Base-by-base conservation (phyloP, 2,888 invertebrate species). In the Drosophila kanekoi region DNA sequence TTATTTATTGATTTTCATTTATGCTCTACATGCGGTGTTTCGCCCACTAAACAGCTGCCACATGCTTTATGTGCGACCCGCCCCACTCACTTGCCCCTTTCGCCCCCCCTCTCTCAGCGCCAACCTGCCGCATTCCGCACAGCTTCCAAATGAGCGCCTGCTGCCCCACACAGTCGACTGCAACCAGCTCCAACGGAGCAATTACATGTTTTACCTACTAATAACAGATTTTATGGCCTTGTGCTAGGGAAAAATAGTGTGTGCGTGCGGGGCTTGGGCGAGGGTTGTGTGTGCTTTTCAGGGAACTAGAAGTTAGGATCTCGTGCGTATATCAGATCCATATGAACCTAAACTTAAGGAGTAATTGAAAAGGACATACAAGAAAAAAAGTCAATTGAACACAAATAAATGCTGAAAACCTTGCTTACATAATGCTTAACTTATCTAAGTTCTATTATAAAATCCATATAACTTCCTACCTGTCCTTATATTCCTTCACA, bases 1-100 rank as follows among this genome's bases (percentile, higher is more conserved):
- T 59, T 82, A 84, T 82, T 87, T 82, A 82, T 82, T 87, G 82
- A 82, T 82, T 83, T 83, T 83, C 82, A 87, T 83, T 83, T 83
- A 83, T 83, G 81, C 48, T 72, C 72, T 68, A 57, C 87, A 65
- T 77, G 77, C 73, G 70, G 67, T 61, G 47, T 72, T 23, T 44
- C 48, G 44, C 68, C 81, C 74, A 69, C 84, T 67, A 80, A 80
- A 83, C 87, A 86, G 84, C 87, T 82, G 84, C 72, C 72, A 74
- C 84, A 74, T 64, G 51, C 65, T 78, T 74, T 81, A 72, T 77
- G 59, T 53, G 48, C 18, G 54, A 43, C 38, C 41, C 44, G n/a
- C 14, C 28, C 18, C 44, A 54, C 16, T 47, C 35, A 4, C 14
- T n/a, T 10, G 6, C 20, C 18, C n/a, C n/a, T 11, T n/a, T 11